Conservation (phyloP, 2,888 invertebrate species). For the Mimumesa dahlbomi region DNA sequence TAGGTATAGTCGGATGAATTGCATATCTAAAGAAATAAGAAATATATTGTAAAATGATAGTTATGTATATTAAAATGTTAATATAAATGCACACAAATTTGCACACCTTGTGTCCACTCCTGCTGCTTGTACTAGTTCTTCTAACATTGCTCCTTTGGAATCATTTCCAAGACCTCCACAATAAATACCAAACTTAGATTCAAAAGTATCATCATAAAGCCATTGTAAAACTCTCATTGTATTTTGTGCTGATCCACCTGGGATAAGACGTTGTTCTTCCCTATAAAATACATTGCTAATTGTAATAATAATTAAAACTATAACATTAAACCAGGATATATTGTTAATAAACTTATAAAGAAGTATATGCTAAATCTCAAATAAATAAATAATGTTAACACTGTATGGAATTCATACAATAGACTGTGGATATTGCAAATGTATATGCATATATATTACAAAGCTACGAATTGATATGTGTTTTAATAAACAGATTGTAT, state of each 20-base stretch:
- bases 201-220: slow-evolving; percentile 65
- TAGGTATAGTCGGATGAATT: slow-evolving; percentile 71
- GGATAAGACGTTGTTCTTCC: slow-evolving; percentile 57
- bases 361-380: not conserved
- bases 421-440: no score
- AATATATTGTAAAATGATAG: not conserved
- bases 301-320: not conserved
- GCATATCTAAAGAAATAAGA: slow-evolving; percentile 70
- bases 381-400: slow-evolving; percentile 18
- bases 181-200: slow-evolving; percentile 62
- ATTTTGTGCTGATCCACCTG: slow-evolving; percentile 76
- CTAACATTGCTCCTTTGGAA: slow-evolving; percentile 69
- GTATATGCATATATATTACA: not conserved
- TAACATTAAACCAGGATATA: not conserved
- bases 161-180: slow-evolving; percentile 78
- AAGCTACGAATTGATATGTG: not conserved
- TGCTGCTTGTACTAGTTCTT: slow-evolving; percentile 70
- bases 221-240: slow-evolving; percentile 75
- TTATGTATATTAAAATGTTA: not conserved
- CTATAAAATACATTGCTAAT: slow-evolving; percentile 52
- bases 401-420: slow-evolving; percentile 8
- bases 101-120: slow-evolving; percentile 75
- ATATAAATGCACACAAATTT: slow-evolving; percentile 1
- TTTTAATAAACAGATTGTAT: slow-evolving; percentile 7
- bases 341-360: no score